phyloP scores from a whole-genome alignment of 2,797 vertebrate genomes.

The Coreius guichenoti region DNA sequence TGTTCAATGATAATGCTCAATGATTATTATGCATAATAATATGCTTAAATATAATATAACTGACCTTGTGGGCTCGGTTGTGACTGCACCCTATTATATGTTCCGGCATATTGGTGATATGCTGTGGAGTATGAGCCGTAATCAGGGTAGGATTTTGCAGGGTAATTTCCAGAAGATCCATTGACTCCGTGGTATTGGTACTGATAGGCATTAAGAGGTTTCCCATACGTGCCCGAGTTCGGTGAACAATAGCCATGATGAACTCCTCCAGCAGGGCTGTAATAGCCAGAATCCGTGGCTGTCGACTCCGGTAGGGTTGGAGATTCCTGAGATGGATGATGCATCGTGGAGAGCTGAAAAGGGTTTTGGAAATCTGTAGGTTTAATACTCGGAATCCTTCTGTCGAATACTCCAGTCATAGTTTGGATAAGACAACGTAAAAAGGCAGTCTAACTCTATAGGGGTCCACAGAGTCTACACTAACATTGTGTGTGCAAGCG shows the following conservation, averaged over 20 bases:
- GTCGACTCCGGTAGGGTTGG: slow-evolving; percentile 97
- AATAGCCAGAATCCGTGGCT: slow-evolving; percentile 98
- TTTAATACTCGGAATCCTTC: slow-evolving; percentile 92
- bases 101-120: slow-evolving; percentile 92
- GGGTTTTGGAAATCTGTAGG: slow-evolving; percentile 91
- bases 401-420: slow-evolving; percentile 99
- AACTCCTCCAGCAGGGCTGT: slow-evolving; percentile 83
- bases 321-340: slow-evolving; percentile 98
- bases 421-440: slow-evolving; percentile 68
- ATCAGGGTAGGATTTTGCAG: slow-evolving; percentile 92
- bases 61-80: slow-evolving; percentile 92
- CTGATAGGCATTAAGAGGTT: slow-evolving; percentile 93
- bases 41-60: slow-evolving; percentile 31
- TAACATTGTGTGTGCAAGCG: slow-evolving; percentile 79
- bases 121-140: slow-evolving; percentile 92
- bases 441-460: slow-evolving; percentile 69
- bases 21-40: not conserved
- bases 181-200: slow-evolving; percentile 95
- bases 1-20: slow-evolving; percentile 5
- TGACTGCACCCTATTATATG: slow-evolving; percentile 91
- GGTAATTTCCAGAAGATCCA: slow-evolving; percentile 89
- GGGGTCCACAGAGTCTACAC: slow-evolving; percentile 77
- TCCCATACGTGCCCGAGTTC: slow-evolving; percentile 90
- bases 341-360: slow-evolving; percentile 92
- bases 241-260: slow-evolving; percentile 95